These are phyloP conservation scores for Athene cunicularia DNA, from an alignment of 2,113 vertebrate genomes.

Conservation along the genomic window DNA sequence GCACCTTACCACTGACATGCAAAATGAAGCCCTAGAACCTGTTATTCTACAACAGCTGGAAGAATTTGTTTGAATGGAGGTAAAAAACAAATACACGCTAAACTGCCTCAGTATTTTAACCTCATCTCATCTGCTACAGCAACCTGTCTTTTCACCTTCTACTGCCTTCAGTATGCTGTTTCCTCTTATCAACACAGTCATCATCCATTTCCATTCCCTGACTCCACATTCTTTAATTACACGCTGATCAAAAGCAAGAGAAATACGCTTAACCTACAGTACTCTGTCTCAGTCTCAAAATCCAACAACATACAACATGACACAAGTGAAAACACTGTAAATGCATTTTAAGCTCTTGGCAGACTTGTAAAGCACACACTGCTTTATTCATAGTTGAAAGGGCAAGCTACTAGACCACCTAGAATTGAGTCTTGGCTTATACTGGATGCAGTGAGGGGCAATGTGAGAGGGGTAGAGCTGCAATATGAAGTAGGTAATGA, in stretches of 20 bases:
- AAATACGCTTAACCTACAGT: rapidly evolving
- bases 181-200: not conserved
- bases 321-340: not conserved
- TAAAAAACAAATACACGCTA: not conserved
- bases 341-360: not conserved
- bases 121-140: not conserved
- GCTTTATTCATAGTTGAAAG: not conserved
- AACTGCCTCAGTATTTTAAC: not conserved
- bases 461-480: not conserved
- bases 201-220: not conserved
- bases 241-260: not conserved
- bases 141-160: not conserved
- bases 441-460: not conserved
- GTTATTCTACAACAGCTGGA: not conserved
- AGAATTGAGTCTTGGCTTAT: not conserved
- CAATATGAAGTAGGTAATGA: not conserved
- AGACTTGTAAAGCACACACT: not conserved
- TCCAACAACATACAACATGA: not conserved
- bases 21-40: not conserved
- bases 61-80: not conserved
- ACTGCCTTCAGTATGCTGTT: not conserved
- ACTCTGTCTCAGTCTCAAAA: not conserved
- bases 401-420: not conserved
- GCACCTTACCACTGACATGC: not conserved
- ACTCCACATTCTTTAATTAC: not conserved